Evolutionary conservation across 2,113 vertebrate genomes (phyloP), one percentile per base, ranked within the genome.

Genomic region (Archocentrus centrarchus): DNA sequence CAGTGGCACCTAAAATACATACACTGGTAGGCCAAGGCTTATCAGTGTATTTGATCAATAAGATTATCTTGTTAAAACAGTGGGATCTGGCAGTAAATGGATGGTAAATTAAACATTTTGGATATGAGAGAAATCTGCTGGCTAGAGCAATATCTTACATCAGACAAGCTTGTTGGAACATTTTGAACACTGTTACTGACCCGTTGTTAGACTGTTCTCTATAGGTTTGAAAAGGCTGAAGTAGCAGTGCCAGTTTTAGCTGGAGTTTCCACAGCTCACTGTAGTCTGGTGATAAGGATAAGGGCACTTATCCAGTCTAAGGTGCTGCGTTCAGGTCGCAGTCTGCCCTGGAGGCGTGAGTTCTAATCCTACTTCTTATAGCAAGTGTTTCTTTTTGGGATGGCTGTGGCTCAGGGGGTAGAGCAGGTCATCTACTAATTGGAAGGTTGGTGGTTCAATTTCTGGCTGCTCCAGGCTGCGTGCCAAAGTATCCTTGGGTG

Each of bases 311-410:
- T 32, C 32, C 32, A 92, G 92, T 94, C 94, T 93, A 93, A 94
- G 93, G 93, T 92, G 93, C 92, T 94, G 90, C 93, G 93, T 94
- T 94, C 94, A 95, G 94, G 94, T 95, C 93, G 93, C 90, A 95
- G 94, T 95, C 94, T 93, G 91, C 92, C 3, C 92, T 93, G 93
- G 91, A 95, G 94, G 94, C 90, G 93, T 92, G 93, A 94, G 93
- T 94, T 94, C 93, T 89, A 95, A 94, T 94, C 93, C 94, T 93
- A 91, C 94, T 93, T 93, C 93, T 94, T 93, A 94, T 32, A 6
- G 32, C 32, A 32, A 32, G 32, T 32, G 32, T 32, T 32, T 32
- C 30, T 32, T 5, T 32, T 32, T 4, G 30, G 30, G 30, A 1
- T 32, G 30, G 35, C 35, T 37, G 35, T 37, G 7, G 35, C 35